Base-by-base conservation (phyloP, 2,888 invertebrate species). In the Xestobium rufovillosum region DNA sequence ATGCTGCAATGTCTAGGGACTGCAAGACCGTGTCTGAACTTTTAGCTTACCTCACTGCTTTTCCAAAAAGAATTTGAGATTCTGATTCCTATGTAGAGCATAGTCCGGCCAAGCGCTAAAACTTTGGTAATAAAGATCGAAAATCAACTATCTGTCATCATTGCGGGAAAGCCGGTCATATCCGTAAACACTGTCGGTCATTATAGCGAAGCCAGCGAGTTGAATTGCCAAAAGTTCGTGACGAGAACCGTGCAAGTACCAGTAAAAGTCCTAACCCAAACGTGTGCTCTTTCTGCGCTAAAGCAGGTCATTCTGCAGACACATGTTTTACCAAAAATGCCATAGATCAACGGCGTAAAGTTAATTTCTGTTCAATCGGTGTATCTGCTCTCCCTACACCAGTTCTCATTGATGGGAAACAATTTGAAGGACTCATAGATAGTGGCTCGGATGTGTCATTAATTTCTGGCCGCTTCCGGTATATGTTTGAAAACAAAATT, bases 371-470 rank as follows among this genome's bases (percentile, higher is more conserved):
- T n/a, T 13, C 3, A 8, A 12, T 15, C 9, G 34, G 26, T n/a
- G n/a, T n/a, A n/a, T n/a, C n/a, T n/a, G n/a, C n/a, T n/a, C n/a
- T n/a, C n/a, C n/a, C n/a, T n/a, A 6, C 13, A 34, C 14, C 11
- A 19, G 14, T 31, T 8, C 12, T 12, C 25, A 17, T 38, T 10
- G 33, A 37, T 17, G n/a, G n/a, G 8, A 3, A 14, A 3, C 17
- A 4, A 3, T 35, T 15, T 16, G 33, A 10, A 13, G 38, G 38
- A 11, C 11, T 43, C 10, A 26, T 43, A 23, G 43, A 41, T 15
- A 41, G 41, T 3, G 43, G 43, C 2, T 38, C 35, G n/a, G 45
- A 45, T 28, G 34, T 43, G 9, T 41, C 38, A 3, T 14, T 45
- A 11, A 45, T 45, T 4, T 36, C 43, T n/a, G 27, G 34, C 3